A percentile compares a stretch with the other conserved stretches of the same genome.
phyloP scores from a whole-genome alignment of 2,113 vertebrate genomes.

The Macheiramphus alcinus region DNA sequence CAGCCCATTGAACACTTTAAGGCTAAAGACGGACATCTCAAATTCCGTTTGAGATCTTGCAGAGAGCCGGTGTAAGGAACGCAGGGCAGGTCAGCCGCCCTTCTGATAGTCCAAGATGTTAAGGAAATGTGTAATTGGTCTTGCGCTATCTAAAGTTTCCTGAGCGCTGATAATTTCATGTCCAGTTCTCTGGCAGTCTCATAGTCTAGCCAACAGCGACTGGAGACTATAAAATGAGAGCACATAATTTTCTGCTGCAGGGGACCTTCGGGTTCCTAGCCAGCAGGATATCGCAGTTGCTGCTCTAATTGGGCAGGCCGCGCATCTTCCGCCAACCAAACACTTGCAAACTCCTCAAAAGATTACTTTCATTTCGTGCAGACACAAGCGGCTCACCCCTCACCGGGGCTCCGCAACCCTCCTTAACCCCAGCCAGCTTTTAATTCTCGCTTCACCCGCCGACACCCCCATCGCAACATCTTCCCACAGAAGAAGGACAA shows the following conservation, averaged over 20 bases:
- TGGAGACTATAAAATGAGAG: neutral
- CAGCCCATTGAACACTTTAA: neutral
- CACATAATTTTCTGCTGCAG: neutral
- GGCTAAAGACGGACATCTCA: neutral
- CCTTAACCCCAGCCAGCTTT: neutral
- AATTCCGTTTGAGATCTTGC: neutral
- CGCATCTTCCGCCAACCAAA: neutral
- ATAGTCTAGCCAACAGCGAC: neutral
- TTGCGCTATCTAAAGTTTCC: neutral
- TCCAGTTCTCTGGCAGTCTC: neutral
- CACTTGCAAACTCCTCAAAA: neutral
- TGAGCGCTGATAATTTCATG: neutral
- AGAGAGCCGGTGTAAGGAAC: neutral
- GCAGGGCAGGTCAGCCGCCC: neutral
- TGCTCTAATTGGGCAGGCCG: neutral
- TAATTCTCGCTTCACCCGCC: neutral
- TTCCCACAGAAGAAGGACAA: neutral
- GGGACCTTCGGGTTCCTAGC: neutral
- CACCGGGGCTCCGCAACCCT: neutral
- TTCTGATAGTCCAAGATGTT: neutral
- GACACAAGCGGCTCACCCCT: neutral
- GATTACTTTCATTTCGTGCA: neutral
- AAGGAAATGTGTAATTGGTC: neutral
- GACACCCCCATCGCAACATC: neutral
- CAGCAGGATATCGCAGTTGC: neutral